Evolutionary conservation across 2,113 vertebrate species (phyloP), one percentile per base, ranked within the genome.

Genomic region (Heterocephalus glaber): DNA sequence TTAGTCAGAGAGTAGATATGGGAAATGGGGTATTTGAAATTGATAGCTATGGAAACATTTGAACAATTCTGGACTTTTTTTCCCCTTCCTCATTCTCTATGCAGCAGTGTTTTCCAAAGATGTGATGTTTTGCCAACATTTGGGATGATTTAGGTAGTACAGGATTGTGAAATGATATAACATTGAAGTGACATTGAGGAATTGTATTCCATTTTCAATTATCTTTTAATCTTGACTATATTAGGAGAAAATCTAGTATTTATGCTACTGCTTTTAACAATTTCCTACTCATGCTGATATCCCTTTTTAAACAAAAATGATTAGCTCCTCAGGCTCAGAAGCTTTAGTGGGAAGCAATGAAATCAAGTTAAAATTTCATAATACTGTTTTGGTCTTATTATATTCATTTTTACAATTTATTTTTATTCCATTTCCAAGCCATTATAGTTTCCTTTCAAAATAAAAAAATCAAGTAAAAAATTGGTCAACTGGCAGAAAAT

Each of bases 331-430:
- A 80, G 33, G 9, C 35, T 84, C 24, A 68, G 41, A 80, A 70
- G 3, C 8, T 41, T 74, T 17, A 68, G 49, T 41, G 19, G 72
- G 14, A 94, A n/a, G 44, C 17, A 95, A 68, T 70, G 33, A 22
- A 84, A 87, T 20, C 89, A 4, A 83, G 26, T 47, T 90, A 81
- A 79, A 65, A 86, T 90, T 91, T 90, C 30, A 77, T n/a, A 86
- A 92, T 68, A 28, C 30, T 56, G 0, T 47, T 88, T 89, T 56
- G 49, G 22, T 65, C 44, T 81, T 87, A 58, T 44, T 56, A 0
- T 9, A 20, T 47, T 74, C 80, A 63, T 87, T 95, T 92, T 72
- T 79, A 56, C 0, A 79, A 60, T 91, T 82, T 61, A 70, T 16
- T 89, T 72, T 52, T 20, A 33, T 95, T 92, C 5, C 33, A 76